A percentile compares a stretch with the other conserved stretches of the same genome.
phyloP scores from a whole-genome alignment of 2,113 vertebrate genomes.

The Antigone vipio region DNA sequence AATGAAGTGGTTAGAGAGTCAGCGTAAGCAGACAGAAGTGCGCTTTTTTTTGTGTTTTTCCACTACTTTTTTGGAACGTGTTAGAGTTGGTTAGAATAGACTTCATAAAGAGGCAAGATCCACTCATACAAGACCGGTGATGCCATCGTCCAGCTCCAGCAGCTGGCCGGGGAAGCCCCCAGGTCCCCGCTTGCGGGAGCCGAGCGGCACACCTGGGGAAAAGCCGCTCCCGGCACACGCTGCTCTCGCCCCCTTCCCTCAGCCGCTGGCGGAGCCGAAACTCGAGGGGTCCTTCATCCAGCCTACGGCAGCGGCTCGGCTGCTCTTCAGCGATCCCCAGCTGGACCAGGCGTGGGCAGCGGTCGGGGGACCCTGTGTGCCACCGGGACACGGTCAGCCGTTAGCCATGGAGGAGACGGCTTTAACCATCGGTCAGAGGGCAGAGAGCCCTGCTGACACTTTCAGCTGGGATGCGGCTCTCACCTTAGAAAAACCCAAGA shows the following conservation, averaged over 20 bases:
- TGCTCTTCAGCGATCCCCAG: neutral
- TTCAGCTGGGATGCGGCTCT: neutral
- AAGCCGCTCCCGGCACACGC: rapidly evolving
- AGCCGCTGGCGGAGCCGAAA: neutral
- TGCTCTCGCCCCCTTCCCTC: neutral
- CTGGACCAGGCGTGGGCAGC: neutral
- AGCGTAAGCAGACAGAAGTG: neutral
- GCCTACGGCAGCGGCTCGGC: neutral
- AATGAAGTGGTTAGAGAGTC: neutral
- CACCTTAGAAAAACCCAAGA: neutral
- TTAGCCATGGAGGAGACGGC: neutral
- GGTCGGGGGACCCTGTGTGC: neutral
- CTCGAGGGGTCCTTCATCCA: rapidly evolving
- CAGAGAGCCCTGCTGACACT: neutral
- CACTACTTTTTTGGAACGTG: neutral
- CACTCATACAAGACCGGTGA: neutral
- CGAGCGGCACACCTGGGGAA: rapidly evolving
- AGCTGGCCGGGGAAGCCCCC: neutral
- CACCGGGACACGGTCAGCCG: neutral
- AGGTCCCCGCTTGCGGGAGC: neutral
- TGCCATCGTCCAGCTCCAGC: neutral
- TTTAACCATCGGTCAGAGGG: neutral
- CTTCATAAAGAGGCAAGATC: neutral
- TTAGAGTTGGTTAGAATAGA: neutral
- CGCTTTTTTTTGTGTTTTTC: neutral